Evolutionary conservation across 2,113 vertebrate species (phyloP), one percentile per base, ranked within the genome.

Genomic region (Saguinus imperator): DNA sequence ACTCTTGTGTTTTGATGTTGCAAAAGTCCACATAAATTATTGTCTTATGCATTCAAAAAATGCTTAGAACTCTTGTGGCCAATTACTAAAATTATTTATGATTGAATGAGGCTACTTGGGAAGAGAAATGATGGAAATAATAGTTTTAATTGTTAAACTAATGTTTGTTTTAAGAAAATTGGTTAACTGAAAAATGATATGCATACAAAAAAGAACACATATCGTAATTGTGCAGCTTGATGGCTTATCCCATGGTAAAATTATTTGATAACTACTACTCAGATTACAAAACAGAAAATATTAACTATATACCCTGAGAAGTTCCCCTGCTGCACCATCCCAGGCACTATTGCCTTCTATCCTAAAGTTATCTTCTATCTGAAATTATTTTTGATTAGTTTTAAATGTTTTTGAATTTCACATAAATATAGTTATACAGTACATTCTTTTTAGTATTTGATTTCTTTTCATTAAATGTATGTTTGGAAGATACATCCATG

Each of bases 1-100:
- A 61, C 50, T 48, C 27, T 96, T 52, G 50, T 80, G 95, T 93
- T 96, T 82, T 76, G 52, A 89, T 87, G 29, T 87, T 92, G 3
- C 5, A 25, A 55, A 91, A 83, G 13, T 72, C 29, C 45, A 80
- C 35, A 52, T 79, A 96, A 95, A 92, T 97, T 66, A 92, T 92
- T 91, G 82, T 25, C 8, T 50, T 97, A 96, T 97, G 83, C 61
- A 91, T 92, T 75, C 76, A 72, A 80, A 96, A 91, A 97, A 96
- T 48, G 37, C 35, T 96, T 95, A 82, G 72, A 40, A 81, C 66
- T 93, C 96, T 96, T 98, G 72, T 76, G 0, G 52, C 27, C 48
- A 86, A 16, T 84, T 17, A 76, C 5, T 70, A 73, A 79, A 98
- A 68, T 76, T 82, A 83, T 95, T 97, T 50, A 73, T 95, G 29